Evolutionary conservation across 2,888 invertebrate genomes (phyloP).

Genomic region (Cryptosula pallasiana): DNA sequence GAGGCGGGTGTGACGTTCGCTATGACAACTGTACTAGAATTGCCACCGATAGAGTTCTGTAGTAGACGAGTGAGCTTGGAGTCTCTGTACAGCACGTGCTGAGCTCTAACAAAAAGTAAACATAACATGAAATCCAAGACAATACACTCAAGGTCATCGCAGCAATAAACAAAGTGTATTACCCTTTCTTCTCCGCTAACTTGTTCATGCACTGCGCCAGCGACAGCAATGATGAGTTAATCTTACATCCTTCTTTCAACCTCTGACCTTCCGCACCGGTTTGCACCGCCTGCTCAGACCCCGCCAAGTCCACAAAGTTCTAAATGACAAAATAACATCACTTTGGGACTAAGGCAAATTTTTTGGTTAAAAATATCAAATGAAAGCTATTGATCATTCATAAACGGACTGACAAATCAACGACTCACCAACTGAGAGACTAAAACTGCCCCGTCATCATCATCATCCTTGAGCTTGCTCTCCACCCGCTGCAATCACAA

Average conservation of each 20-base stretch:
- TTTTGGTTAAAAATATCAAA: no score
- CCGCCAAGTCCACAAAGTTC: constrained; percentile 85
- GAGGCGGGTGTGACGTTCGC: constrained; percentile 77
- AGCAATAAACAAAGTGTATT: neutral
- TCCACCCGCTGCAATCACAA: neutral
- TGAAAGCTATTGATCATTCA: neutral
- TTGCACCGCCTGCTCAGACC: constrained; percentile 76
- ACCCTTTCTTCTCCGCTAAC: constrained; percentile 63
- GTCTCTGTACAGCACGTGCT: constrained; percentile 67
- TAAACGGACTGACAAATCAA: neutral
- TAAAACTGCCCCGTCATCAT: constrained; percentile 63
- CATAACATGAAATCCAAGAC: no score
- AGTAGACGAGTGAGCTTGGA: constrained; percentile 79
- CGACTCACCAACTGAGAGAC: constrained; percentile 67
- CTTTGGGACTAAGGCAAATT: no score
- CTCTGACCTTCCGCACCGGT: constrained; percentile 71
- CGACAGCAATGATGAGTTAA: constrained; percentile 68
- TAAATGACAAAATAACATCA: no score
- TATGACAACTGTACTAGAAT: constrained; percentile 79
- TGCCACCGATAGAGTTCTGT: constrained; percentile 80
- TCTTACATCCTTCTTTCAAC: constrained; percentile 75
- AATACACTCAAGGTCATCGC: no score
- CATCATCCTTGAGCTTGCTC: constrained; percentile 9
- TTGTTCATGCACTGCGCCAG: constrained; percentile 76
- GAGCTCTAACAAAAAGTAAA: no score